Conservation (phyloP, 2,797 vertebrate genomes). For the Coluber constrictor region DNA sequence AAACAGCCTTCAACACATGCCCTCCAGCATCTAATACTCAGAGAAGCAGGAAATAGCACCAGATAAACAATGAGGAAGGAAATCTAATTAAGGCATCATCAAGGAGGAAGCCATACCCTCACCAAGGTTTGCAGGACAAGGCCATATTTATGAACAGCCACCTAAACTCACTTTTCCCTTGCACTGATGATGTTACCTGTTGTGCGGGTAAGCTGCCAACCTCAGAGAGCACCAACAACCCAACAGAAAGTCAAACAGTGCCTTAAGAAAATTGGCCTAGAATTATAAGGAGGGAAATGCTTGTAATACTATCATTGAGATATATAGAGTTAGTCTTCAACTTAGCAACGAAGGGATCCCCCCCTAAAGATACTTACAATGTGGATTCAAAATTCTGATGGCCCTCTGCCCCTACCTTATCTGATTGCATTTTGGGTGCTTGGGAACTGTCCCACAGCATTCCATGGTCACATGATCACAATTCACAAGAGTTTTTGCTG, state of each 20-base stretch:
- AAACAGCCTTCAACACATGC: neutral
- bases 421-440: neutral
- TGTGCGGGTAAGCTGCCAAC: neutral
- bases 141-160: neutral
- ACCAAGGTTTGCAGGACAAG: neutral
- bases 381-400: neutral
- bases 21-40: neutral
- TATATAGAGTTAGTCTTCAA: neutral
- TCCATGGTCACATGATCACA: neutral
- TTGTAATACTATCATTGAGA: neutral
- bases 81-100: neutral
- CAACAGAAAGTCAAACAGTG: neutral
- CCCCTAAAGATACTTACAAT: neutral
- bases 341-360: neutral
- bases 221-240: neutral
- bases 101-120: neutral
- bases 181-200: neutral
- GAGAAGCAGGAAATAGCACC: neutral
- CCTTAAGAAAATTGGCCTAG: neutral
- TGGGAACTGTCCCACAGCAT: neutral
- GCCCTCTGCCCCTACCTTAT: neutral
- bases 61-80: neutral
- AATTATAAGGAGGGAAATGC: neutral
- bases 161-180: neutral
- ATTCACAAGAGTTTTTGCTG: neutral